These are phyloP conservation scores for Leptoteleia sp. DNA, from an alignment of 1,140 invertebrate genomes.

Conservation along the genomic window DNA sequence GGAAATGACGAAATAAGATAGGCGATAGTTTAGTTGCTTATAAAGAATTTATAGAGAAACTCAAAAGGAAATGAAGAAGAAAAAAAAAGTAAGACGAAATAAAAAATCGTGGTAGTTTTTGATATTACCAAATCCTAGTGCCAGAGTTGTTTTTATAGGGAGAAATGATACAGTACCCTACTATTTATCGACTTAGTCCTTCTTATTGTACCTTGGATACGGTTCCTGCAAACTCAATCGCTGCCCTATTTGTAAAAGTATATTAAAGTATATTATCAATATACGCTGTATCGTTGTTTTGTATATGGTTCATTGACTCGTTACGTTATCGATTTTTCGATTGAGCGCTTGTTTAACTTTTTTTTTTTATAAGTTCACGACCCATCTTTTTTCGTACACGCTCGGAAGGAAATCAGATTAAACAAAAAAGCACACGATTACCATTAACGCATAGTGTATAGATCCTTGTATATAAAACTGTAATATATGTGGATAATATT, in stretches of 20 bases:
- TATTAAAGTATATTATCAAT: too few species aligned
- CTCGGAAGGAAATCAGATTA: too few species aligned
- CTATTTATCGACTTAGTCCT: conserved; percentile 64
- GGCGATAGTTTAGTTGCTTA: conserved; percentile 54
- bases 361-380: too few species aligned
- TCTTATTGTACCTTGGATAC: conserved; percentile 69
- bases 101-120: conserved; percentile 55
- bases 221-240: conserved; percentile 71
- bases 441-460: too few species aligned
- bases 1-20: conserved; percentile 30
- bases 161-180: conserved; percentile 28
- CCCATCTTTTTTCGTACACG: too few species aligned
- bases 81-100: neutral
- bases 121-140: conserved; percentile 58
- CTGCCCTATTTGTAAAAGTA: conserved; percentile 70
- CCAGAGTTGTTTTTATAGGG: conserved; percentile 60
- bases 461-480: too few species aligned
- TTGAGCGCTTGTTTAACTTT: too few species aligned
- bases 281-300: too few species aligned
- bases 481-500: too few species aligned
- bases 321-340: too few species aligned
- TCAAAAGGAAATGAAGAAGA: neutral
- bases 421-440: too few species aligned
- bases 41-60: conserved; percentile 35
- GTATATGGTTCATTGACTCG: too few species aligned